A percentile compares a stretch with the other conserved stretches of the same genome.
Conservation (phyloP, 2,113 vertebrate species). For the Xenopus tropicalis region UCB_Xtro_10.0 CM004445.2:63251001-63251500, state of each 20-base stretch:
- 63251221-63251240: background rate
- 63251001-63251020: too few relatives aligned
- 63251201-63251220: background rate
- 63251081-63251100: background rate
- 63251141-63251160: slow-evolving; percentile 6
- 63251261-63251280: slow-evolving; percentile 4
- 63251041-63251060: too few relatives aligned
- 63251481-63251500: too few relatives aligned
- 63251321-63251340: background rate
- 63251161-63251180: slow-evolving; percentile 1
- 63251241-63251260: background rate
- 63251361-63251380: background rate
- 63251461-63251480: too few relatives aligned
- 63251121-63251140: slow-evolving; percentile 11
- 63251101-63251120: background rate
- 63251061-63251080: background rate
- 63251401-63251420: too few relatives aligned
- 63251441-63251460: too few relatives aligned
- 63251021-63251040: too few relatives aligned
- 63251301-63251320: background rate
- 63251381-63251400: background rate
- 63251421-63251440: too few relatives aligned
- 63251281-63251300: background rate
- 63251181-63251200: slow-evolving; percentile 13
- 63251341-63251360: background rate